Evolutionary conservation across 2,888 invertebrate genomes (phyloP).

Genomic region (Eristalis intricaria): DNA sequence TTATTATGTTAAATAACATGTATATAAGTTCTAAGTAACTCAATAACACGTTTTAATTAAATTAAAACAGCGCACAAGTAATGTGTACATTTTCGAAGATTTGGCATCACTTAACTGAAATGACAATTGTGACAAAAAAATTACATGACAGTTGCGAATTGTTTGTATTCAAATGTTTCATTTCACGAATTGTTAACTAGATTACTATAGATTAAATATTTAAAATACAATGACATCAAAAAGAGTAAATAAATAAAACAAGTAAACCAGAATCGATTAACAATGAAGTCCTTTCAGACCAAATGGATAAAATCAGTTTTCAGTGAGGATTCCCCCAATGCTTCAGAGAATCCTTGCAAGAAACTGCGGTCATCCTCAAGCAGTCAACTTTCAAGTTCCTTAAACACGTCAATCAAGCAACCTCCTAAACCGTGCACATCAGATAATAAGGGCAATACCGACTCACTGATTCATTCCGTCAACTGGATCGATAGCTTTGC

Average conservation of each 20-base stretch:
- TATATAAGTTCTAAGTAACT: no score
- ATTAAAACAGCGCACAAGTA: no score
- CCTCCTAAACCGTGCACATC: background rate
- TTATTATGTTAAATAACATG: no score
- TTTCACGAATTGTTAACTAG: no score
- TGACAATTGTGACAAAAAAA: no score
- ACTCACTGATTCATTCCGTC: constrained; percentile 17
- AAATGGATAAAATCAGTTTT: constrained; percentile 77
- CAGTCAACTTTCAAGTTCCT: background rate
- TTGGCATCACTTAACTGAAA: no score
- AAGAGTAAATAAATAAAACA: constrained; percentile 27
- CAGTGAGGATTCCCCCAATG: constrained; percentile 60
- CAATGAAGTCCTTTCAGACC: constrained; percentile 65
- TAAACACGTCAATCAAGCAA: background rate
- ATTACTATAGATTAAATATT: background rate
- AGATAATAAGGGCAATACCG: background rate
- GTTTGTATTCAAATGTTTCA: constrained; percentile 1
- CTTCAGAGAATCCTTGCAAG: constrained; percentile 37
- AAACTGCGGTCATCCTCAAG: constrained; percentile 43
- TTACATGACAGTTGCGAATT: background rate
- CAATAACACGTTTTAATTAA: no score
- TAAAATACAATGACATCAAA: constrained; percentile 33
- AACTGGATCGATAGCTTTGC: constrained; percentile 85
- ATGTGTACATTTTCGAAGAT: no score
- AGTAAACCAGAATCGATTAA: background rate